Percentiles rank a stretch among this genome's conserved stretches.
Conservation (phyloP, 2,888 invertebrate species). For the Chloromyia formosa region DNA sequence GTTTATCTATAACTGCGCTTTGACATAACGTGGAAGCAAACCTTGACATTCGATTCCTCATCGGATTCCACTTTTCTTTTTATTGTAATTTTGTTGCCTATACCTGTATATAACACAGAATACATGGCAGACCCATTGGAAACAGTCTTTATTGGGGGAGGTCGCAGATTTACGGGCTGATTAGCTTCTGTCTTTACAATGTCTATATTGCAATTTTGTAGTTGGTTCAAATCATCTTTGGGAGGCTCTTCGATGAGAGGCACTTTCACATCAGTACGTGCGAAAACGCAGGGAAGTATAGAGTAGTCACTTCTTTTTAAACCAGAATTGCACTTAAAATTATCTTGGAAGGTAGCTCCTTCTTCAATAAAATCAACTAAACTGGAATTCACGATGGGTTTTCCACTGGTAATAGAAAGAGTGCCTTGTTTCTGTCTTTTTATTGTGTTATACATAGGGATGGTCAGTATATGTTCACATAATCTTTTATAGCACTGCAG, state of each 20-base stretch:
- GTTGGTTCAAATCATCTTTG: constrained; percentile 36
- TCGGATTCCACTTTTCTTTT: constrained; percentile 78
- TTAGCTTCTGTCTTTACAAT: constrained; percentile 41
- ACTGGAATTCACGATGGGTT: constrained; percentile 65
- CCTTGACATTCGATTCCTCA: constrained; percentile 58
- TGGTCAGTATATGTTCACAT: constrained; percentile 82
- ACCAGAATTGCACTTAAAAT: constrained; percentile 77
- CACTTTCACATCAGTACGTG: constrained; percentile 65
- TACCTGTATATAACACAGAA: constrained; percentile 82
- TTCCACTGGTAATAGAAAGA: constrained; percentile 51
- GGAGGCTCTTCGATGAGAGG: not conserved
- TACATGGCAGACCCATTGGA: constrained; percentile 73
- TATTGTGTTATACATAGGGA: constrained; percentile 69
- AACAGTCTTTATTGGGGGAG: constrained; percentile 61
- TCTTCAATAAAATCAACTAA: constrained; percentile 81
- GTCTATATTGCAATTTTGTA: constrained; percentile 46
- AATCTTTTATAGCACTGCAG: constrained; percentile 89
- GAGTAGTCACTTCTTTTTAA: constrained; percentile 79
- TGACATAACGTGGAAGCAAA: no score
- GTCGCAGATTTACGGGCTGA: not conserved
- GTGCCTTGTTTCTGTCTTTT: constrained; percentile 65
- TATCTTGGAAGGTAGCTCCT: constrained; percentile 80
- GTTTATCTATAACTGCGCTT: no score
- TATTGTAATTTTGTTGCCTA: constrained; percentile 84
- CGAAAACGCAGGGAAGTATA: constrained; percentile 77